Evolutionary conservation across 2,888 invertebrate genomes (phyloP), one percentile per base, ranked within the genome.

Genomic region (Agrotis segetum): DNA sequence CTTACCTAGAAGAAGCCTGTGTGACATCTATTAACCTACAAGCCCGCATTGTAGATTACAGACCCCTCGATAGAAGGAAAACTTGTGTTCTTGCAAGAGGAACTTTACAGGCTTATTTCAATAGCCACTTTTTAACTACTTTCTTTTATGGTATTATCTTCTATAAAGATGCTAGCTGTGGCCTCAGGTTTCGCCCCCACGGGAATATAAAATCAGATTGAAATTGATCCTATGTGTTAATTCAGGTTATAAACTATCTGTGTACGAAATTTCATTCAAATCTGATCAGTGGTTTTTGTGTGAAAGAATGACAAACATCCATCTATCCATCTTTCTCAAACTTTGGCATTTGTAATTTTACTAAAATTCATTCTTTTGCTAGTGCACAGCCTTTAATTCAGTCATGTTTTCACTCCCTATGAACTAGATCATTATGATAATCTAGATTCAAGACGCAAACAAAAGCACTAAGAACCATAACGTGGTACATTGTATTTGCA

Each of bases 401-500:
- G 55, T 55, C 16, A 49, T 44, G 21, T 60, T 34, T 24, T n/a
- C 16, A 7, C 49, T 46, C 3, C 9, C 13, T 13, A 0, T 0
- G 47, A 19, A 21, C 16, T 13, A 3, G 40, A 61, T 58, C 21
- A 62, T n/a, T 9, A 49, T n/a, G 21, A 44, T 50, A 44, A 75
- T 66, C 65, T 61, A n/a, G 40, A 40, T 3, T 46, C 9, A 1
- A 40, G 9, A 40, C 40, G 11, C 5, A 13, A 52, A 65, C 59
- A 71, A 65, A 67, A 17, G 47, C 63, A 29, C 1, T 50, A 62
- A 56, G 63, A 76, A 63, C 71, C 75, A 81, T 75, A 78, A 72
- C 53, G 34, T 16, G 59, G 74, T 75, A 77, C 83, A 79, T 85
- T 78, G 81, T 84, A 67, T 71, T 76, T 65, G 70, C 78, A 65